Evolutionary conservation across 2,797 vertebrate species (phyloP).

Genomic region (Rachycentron canadum): DNA sequence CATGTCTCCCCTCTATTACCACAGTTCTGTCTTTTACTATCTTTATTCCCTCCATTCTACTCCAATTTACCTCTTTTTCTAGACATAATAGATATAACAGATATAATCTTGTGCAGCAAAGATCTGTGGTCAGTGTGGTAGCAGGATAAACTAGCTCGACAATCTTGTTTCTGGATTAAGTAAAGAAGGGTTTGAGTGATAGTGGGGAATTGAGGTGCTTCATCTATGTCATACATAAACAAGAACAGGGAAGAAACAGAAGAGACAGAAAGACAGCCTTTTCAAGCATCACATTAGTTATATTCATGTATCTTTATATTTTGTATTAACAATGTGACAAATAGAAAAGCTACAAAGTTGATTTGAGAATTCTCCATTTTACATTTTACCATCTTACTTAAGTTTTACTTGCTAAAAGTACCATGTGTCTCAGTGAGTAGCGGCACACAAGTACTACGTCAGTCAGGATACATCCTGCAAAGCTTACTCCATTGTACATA

Average conservation of each 20-base stretch:
- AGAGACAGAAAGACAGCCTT: slow-evolving; percentile 13
- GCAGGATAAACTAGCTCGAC: slow-evolving; percentile 63
- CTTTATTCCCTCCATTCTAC: slow-evolving; percentile 7
- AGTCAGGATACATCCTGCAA: slow-evolving; percentile 36
- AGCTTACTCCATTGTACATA: slow-evolving; percentile 52
- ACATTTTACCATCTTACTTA: no score
- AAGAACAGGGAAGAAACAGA: slow-evolving; percentile 23
- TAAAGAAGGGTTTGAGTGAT: slow-evolving; percentile 79
- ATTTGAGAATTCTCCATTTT: slow-evolving; percentile 2
- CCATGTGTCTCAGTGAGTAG: slow-evolving; percentile 13
- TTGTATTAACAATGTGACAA: slow-evolving; percentile 9
- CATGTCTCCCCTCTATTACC: slow-evolving; percentile 2
- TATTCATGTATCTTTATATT: slow-evolving; percentile 4
- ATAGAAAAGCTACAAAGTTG: slow-evolving; percentile 1
- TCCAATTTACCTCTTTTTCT: slow-evolving; percentile 42
- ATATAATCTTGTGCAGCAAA: slow-evolving; percentile 79
- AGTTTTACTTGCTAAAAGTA: slow-evolving; percentile 18
- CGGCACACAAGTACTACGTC: slow-evolving; percentile 27
- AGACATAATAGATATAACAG: slow-evolving; percentile 75
- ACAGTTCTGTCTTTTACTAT: slow-evolving; percentile 24
- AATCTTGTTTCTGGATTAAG: slow-evolving; percentile 86
- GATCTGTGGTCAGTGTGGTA: slow-evolving; percentile 71
- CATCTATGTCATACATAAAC: slow-evolving; percentile 59
- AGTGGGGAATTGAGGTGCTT: slow-evolving; percentile 77
- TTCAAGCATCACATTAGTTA: neutral